Evolutionary conservation across 2,888 invertebrate species (phyloP).

Genomic region (Crematogaster levior): DNA sequence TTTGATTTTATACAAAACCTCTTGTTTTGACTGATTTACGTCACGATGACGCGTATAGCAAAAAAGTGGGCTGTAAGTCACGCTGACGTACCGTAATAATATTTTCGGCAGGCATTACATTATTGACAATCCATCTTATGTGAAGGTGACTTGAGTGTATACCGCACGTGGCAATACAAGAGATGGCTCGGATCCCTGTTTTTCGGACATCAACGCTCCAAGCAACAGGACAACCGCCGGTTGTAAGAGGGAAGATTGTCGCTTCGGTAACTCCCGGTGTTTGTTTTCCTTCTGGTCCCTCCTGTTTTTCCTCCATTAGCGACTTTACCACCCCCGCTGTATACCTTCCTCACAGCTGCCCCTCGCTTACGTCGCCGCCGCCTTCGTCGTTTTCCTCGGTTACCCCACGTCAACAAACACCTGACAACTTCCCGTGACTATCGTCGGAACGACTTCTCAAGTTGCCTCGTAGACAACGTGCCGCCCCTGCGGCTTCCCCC

Average conservation of each 20-base stretch:
- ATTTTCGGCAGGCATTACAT: slow-evolving; percentile 2
- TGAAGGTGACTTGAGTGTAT: not conserved
- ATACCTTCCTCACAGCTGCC: slow-evolving; percentile 13
- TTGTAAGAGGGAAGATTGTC: slow-evolving; percentile 41
- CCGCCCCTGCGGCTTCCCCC: slow-evolving; percentile 27
- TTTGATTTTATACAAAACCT: not conserved
- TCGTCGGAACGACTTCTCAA: slow-evolving; percentile 49
- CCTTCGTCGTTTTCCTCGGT: slow-evolving; percentile 64
- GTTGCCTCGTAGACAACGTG: slow-evolving; percentile 33
- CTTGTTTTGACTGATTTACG: not conserved
- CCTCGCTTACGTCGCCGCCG: not conserved
- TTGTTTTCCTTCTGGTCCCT: slow-evolving; percentile 77
- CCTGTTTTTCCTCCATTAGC: slow-evolving; percentile 80
- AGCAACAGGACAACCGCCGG: slow-evolving; percentile 2
- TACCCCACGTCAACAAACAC: slow-evolving; percentile 74
- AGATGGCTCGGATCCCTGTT: slow-evolving; percentile 9
- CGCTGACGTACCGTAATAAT: not conserved
- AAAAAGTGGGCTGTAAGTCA: not conserved
- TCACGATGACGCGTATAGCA: not conserved
- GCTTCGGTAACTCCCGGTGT: slow-evolving; percentile 66
- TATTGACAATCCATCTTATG: slow-evolving; percentile 30
- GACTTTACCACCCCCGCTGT: slow-evolving; percentile 62
- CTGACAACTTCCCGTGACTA: slow-evolving; percentile 73
- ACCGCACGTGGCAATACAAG: slow-evolving; percentile 1
- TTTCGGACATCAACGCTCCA: slow-evolving; percentile 22